A percentile compares a stretch with the other conserved stretches of the same genome.
Evolutionary conservation across 2,888 invertebrate genomes (phyloP).

Genomic region (Pyralis farinalis): DNA sequence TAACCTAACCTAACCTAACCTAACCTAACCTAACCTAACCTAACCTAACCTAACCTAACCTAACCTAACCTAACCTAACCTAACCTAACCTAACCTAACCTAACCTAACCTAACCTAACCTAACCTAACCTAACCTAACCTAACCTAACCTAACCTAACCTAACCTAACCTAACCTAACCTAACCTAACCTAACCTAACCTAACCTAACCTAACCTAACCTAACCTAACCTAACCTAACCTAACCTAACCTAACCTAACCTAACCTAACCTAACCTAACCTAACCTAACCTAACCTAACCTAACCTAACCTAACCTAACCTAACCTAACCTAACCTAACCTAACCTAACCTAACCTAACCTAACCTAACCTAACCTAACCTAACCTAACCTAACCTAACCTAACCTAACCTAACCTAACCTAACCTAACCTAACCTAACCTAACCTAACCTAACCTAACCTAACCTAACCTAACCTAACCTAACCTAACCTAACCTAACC

Average conservation of each 20-base stretch:
- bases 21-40: slow-evolving; percentile 14
- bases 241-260: slow-evolving; percentile 15
- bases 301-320: slow-evolving; percentile 14
- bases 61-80: slow-evolving; percentile 15
- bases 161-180: slow-evolving; percentile 14
- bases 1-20: slow-evolving; percentile 16
- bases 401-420: slow-evolving; percentile 14
- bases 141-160: slow-evolving; percentile 15
- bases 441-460: slow-evolving; percentile 14
- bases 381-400: slow-evolving; percentile 14
- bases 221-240: slow-evolving; percentile 14
- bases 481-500: slow-evolving; percentile 14
- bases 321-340: slow-evolving; percentile 15
- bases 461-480: slow-evolving; percentile 13
- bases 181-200: slow-evolving; percentile 16
- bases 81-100: slow-evolving; percentile 14
- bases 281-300: slow-evolving; percentile 13
- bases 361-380: slow-evolving; percentile 16
- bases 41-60: slow-evolving; percentile 14
- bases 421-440: slow-evolving; percentile 15
- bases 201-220: slow-evolving; percentile 14
- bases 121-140: slow-evolving; percentile 14
- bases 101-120: slow-evolving; percentile 13
- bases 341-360: slow-evolving; percentile 14
- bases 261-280: slow-evolving; percentile 14